These are phyloP conservation scores for Corythornis cristatus DNA, from an alignment of 2,113 vertebrate species.

Conservation along the genomic window DNA sequence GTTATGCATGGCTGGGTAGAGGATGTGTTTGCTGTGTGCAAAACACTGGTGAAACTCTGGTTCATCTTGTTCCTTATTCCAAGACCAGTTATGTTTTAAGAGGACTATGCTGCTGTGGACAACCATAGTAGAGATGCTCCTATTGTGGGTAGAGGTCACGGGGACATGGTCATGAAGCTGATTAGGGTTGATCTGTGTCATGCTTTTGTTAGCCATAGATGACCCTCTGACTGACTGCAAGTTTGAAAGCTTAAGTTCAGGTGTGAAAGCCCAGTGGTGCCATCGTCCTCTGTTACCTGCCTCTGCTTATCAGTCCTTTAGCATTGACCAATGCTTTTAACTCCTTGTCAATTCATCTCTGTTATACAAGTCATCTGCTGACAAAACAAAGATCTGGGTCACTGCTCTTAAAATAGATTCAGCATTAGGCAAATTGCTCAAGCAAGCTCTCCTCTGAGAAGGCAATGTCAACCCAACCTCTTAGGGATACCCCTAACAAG, in stretches of 20 bases:
- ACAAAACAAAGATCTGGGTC: slow-evolving; percentile 65
- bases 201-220: neutral
- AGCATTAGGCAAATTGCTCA: slow-evolving; percentile 56
- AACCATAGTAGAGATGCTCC: neutral
- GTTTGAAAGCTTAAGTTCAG: neutral
- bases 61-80: neutral
- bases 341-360: slow-evolving; percentile 51
- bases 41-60: neutral
- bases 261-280: neutral
- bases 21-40: neutral
- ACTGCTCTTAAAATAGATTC: slow-evolving; percentile 60
- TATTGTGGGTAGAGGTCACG: accelerated
- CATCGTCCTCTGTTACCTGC: neutral
- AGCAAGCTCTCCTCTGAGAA: slow-evolving; percentile 31
- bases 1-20: neutral
- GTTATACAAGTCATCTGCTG: slow-evolving; percentile 57
- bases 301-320: neutral
- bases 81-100: neutral
- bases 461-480: slow-evolving; percentile 32
- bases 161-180: accelerated
- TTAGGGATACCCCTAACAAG: neutral
- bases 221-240: neutral
- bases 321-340: neutral
- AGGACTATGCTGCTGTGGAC: neutral
- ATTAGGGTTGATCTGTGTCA: neutral